A percentile compares a stretch with the other conserved stretches of the same genome.
These are phyloP conservation scores for Microtus ochrogaster DNA, from an alignment of 2,113 vertebrate species.

Conservation along the genomic window DNA sequence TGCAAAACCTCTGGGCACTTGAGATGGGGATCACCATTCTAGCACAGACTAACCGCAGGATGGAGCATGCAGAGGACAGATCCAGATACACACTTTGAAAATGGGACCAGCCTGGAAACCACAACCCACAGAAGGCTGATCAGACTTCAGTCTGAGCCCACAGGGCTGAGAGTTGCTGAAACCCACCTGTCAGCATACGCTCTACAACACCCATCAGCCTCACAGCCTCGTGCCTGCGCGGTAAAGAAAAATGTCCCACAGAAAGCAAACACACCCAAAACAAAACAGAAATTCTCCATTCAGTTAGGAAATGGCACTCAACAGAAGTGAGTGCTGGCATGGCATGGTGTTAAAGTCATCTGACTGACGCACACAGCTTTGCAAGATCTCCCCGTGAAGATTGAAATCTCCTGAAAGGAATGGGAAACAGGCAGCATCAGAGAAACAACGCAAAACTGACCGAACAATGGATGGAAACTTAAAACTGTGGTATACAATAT, in stretches of 20 bases:
- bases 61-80: not conserved
- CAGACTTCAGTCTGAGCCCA: not conserved
- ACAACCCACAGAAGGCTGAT: not conserved
- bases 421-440: not conserved
- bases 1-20: not conserved
- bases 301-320: not conserved
- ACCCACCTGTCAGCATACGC: not conserved
- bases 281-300: not conserved
- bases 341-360: not conserved
- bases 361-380: not conserved
- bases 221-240: not conserved
- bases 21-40: not conserved
- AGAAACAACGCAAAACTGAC: not conserved
- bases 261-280: not conserved
- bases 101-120: not conserved
- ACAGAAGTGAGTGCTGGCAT: not conserved
- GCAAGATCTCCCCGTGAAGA: not conserved
- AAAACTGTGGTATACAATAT: not conserved
- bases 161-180: not conserved
- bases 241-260: conserved; percentile 15
- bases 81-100: not conserved
- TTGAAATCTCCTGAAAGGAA: not conserved
- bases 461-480: not conserved
- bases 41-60: not conserved
- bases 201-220: not conserved